Percentiles rank a stretch among this genome's conserved stretches.
These are phyloP conservation scores for Nothocercus nigrocapillus DNA, from an alignment of 2,113 vertebrate genomes.

Conservation along the genomic window DNA sequence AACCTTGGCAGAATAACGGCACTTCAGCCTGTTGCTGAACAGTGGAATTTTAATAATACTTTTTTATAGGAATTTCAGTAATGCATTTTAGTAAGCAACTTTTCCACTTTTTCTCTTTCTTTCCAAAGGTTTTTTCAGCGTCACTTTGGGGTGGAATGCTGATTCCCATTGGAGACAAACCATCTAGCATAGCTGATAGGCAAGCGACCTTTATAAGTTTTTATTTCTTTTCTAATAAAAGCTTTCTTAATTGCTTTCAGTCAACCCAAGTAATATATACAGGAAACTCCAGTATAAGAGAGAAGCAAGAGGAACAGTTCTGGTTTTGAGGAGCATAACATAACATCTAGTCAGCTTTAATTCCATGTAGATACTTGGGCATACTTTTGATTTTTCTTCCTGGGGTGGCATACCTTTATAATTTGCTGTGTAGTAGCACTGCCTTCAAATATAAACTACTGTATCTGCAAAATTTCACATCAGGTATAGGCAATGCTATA, in stretches of 20 bases:
- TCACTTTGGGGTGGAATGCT: constrained; percentile 94
- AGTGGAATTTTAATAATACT: neutral
- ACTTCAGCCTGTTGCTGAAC: neutral
- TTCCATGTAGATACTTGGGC: neutral
- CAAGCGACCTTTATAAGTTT: constrained; percentile 29
- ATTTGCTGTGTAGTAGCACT: neutral
- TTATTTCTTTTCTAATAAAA: neutral
- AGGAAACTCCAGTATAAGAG: neutral
- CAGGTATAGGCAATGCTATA: neutral
- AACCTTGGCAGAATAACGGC: neutral
- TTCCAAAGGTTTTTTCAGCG: constrained; percentile 85
- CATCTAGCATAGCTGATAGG: constrained; percentile 93
- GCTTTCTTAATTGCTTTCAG: neutral
- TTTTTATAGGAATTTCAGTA: neutral
- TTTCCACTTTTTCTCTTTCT: neutral
- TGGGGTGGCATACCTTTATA: neutral
- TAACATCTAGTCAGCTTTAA: neutral
- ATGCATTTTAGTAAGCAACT: neutral
- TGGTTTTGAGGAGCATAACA: neutral
- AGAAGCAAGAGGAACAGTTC: neutral
- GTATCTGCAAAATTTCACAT: neutral
- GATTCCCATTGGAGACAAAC: constrained; percentile 85
- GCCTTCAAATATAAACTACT: neutral
- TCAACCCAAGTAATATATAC: neutral
- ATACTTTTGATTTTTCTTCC: neutral